Base-by-base conservation (phyloP, 1,140 invertebrate genomes). In the Trypoxylus dichotomus region DNA sequence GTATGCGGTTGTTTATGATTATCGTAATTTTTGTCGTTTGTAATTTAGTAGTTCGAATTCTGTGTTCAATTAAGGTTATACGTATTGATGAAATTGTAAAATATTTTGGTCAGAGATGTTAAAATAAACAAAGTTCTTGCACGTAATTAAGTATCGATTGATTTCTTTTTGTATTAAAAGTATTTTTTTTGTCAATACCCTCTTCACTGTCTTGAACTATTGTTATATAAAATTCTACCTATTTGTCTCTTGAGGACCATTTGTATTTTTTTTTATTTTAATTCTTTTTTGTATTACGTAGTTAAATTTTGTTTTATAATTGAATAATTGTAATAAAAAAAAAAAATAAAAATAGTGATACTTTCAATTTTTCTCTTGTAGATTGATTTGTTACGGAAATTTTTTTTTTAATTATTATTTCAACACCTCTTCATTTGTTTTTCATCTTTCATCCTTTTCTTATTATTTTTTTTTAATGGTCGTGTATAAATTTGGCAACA, bases 351-450 rank as follows among this genome's bases (percentile, higher is more conserved):
- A 74, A 74, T 76, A 43, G 73, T 79, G 75, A 75, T 47, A 78
- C 71, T 79, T 76, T 68, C 75, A 78, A 41, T 74, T 41, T 32
- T 41, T 41, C n/a, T 42, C 73, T 76, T 80, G 80, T 80, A 60
- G 25, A 76, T 77, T 79, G 80, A 80, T 81, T 79, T 83, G 80
- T 84, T 78, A 80, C 72, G 81, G 81, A 81, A 74, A 82, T 84
- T 78, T 32, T 37, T 37, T 8, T n/a, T n/a, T n/a, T n/a, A n/a
- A n/a, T n/a, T 8, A 37, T 37, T 37, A 8, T 37, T 37, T 37
- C 32, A 5, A 37, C 1, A 8, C 32, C 32, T 37, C 32, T 37
- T 37, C 32, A 37, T 37, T 37, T 37, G 10, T 37, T 1, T n/a
- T 8, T 37, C 32, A 37, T 37, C 10, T 37, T 37, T 37, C 10